Conservation (phyloP, 2,113 vertebrate species). For the Eudorcas thomsonii region DNA sequence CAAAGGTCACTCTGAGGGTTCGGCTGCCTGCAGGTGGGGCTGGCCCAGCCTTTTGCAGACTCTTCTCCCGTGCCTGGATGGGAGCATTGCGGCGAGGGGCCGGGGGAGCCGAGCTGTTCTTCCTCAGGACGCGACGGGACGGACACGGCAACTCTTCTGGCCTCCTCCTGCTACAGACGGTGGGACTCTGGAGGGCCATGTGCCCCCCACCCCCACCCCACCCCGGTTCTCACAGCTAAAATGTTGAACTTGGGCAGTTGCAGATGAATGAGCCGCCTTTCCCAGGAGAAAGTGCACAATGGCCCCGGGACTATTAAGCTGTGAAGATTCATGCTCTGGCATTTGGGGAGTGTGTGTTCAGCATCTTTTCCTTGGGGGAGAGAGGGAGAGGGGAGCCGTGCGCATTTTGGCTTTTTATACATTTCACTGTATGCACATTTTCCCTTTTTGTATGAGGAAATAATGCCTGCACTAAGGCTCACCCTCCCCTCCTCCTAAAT, state of each 20-base stretch:
- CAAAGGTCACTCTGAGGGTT: neutral
- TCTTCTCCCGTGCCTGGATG: neutral
- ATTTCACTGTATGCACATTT: neutral
- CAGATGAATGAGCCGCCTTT: constrained; percentile 60
- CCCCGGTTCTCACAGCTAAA: constrained; percentile 37
- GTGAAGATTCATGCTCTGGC: neutral
- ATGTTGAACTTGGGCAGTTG: constrained; percentile 26
- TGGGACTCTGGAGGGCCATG: neutral
- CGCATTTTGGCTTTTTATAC: constrained; percentile 32
- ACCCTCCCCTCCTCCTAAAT: neutral
- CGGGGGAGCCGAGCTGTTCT: neutral
- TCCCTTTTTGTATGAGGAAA: constrained; percentile 55
- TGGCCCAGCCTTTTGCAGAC: neutral
- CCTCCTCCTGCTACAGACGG: neutral
- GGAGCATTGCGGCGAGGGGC: neutral
- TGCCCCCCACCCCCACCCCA: neutral
- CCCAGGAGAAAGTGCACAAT: constrained; percentile 49
- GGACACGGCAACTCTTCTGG: neutral
- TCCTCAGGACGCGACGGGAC: neutral
- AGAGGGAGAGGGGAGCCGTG: neutral
- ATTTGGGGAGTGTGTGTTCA: neutral
- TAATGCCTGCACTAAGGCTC: neutral
- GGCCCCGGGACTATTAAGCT: constrained; percentile 49
- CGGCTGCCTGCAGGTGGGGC: neutral
- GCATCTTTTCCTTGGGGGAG: neutral